These are phyloP conservation scores for Orestias chungarensis DNA, from an alignment of 2,797 vertebrate species.

Conservation along the genomic window DNA sequence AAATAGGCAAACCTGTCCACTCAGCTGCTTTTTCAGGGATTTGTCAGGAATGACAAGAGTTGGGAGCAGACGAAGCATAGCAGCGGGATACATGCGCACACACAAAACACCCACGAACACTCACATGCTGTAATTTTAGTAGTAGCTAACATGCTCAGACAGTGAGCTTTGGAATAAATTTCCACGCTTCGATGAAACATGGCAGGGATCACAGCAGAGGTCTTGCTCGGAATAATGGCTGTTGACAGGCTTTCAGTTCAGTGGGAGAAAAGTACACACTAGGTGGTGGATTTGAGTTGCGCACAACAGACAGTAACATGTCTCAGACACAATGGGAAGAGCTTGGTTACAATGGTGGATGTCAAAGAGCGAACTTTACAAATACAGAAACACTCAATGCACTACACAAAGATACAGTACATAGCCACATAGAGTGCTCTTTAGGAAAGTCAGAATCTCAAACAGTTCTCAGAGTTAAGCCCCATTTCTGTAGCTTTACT, in stretches of 20 bases:
- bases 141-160: constrained; percentile 69
- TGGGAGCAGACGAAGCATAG: constrained; percentile 27
- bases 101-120: constrained; percentile 37
- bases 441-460: constrained; percentile 9
- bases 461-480: no score
- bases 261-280: constrained; percentile 42
- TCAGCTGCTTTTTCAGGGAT: constrained; percentile 58
- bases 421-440: neutral
- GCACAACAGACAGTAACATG: constrained; percentile 61
- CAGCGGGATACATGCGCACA: constrained; percentile 10
- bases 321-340: constrained; percentile 54
- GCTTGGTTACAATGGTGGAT: constrained; percentile 54
- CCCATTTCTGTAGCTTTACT: constrained; percentile 12
- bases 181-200: constrained; percentile 74
- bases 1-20: constrained; percentile 49
- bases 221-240: constrained; percentile 73
- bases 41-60: constrained; percentile 50
- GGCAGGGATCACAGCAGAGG: constrained; percentile 76
- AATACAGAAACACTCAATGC: constrained; percentile 14
- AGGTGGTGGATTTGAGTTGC: constrained; percentile 55
- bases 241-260: constrained; percentile 69
- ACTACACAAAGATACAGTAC: constrained; percentile 7
- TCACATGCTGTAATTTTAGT: constrained; percentile 57
- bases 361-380: constrained; percentile 45
- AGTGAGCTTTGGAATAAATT: constrained; percentile 68